Base-by-base conservation (phyloP, 1,140 invertebrate species). In the Drosophila truncata region DNA sequence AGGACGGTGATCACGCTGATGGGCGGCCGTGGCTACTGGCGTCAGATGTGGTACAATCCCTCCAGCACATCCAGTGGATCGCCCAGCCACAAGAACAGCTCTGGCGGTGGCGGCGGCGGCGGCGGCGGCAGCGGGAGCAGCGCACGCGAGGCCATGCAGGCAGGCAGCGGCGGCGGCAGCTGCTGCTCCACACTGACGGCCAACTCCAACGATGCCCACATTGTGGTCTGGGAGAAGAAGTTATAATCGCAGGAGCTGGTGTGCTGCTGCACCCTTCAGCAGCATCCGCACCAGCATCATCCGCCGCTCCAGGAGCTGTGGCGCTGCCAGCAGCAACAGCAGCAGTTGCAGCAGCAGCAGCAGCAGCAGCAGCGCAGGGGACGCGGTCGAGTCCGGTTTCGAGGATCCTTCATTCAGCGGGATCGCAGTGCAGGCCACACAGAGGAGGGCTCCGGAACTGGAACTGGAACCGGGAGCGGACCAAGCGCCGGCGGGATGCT, bases 211-310 rank as follows among this genome's bases (percentile, higher is more conserved):
- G 97, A 98, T 94, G 97, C 97, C 14, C 96, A 98, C 93, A 96
- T 98, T 77, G 96, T 98, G 37, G 94, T 98, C 13, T 98, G 97
- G 97, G 97, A 98, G 93, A 97, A 97, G 94, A 97, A 98, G 88
- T 95, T 98, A 94, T 98, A 94, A 94, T 92, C 91, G 63, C 75
- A 82, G 91, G 91, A 91, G 91, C 74, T 83, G 70, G 83, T 88
- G 86, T 92, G 91, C 83, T 91, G 88, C 58, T 88, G 84, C 63
- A 87, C 80, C 25, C 62, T 86, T 35, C 84, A 87, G 73, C 80
- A 87, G 77, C 83, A 88, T 39, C 80, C 80, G n/a, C 84, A 87
- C 55, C 82, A 82, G 69, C 85, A 76, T 41, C 75, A 87, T 33
- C 80, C 80, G 27, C 83, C 84, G 6, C 61, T 84, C 14, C 67